Evolutionary conservation across 2,113 vertebrate genomes (phyloP).

Genomic region (Poeciliopsis turrubarensis): DNA sequence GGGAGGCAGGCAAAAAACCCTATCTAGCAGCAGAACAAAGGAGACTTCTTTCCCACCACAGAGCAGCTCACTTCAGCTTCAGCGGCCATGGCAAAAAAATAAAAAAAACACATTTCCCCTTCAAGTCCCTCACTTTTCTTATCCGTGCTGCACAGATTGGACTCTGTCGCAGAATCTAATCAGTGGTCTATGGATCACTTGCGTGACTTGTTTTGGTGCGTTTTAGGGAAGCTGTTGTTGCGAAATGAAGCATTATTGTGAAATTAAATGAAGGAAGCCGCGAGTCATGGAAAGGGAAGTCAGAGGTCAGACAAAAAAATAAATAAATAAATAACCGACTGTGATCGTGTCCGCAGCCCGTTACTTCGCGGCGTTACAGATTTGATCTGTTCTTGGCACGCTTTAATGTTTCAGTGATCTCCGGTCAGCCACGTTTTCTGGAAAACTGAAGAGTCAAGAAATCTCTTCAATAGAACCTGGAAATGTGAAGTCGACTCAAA

Average conservation of each 20-base stretch:
- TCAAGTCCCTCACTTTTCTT: constrained; percentile 46
- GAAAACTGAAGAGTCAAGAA: background rate
- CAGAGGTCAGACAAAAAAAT: constrained; percentile 48
- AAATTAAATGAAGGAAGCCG: constrained; percentile 63
- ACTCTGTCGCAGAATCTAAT: constrained; percentile 38
- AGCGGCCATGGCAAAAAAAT: constrained; percentile 29
- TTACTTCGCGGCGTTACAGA: background rate
- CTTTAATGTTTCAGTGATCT: background rate
- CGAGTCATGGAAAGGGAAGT: constrained; percentile 55
- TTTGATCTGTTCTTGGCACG: background rate
- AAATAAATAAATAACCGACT: background rate
- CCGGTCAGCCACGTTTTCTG: background rate
- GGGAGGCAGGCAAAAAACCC: constrained; percentile 54
- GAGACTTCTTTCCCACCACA: constrained; percentile 27
- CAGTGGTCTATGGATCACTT: constrained; percentile 28
- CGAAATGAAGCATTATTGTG: no score
- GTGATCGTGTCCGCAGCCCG: constrained; percentile 43
- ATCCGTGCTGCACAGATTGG: constrained; percentile 56
- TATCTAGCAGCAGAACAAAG: constrained; percentile 48
- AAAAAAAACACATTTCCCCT: constrained; percentile 17
- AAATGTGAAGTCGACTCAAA: background rate
- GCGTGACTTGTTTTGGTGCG: constrained; percentile 31
- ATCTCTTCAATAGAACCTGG: background rate
- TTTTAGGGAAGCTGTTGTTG: constrained; percentile 54
- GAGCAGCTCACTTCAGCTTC: constrained; percentile 41